Evolutionary conservation across 1,140 invertebrate genomes (phyloP), one percentile per base, ranked within the genome.

Genomic region (Drosophila pseudoobscura): DNA sequence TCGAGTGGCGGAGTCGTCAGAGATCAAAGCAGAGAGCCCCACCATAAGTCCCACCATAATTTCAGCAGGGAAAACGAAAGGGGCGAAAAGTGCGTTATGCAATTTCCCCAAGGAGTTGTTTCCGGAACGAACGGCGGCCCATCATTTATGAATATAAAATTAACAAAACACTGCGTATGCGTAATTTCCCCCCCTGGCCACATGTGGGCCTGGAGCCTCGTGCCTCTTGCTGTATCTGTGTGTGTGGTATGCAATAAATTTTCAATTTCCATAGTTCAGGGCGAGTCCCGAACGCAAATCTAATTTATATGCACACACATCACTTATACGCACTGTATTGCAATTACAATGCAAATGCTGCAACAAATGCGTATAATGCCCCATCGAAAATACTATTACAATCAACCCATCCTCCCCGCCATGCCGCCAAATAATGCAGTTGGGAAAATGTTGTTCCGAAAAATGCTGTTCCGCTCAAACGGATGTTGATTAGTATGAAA

Each of bases 281-380:
- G 43, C 59, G 44, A 65, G 11, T 13, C 29, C 64, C 54, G 57
- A 64, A 62, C 80, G 73, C 80, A 78, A 85, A 87, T 68, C 74
- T 82, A 87, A 88, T 85, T 85, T 85, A 82, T 87, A 85, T 82
- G 82, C 82, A 78, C 83, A 78, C 83, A 68, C 83, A 68, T 84
- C 80, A 76, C 80, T 84, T 76, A 84, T 73, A 85, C 80, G 76
- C 80, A 84, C 52, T 68, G 72, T 39, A 39, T 66, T 79, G 61
- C 61, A 66, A 73, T 80, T 77, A 80, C 66, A 84, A 87, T 85
- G 72, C 72, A 79, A 72, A 77, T 77, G 62, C 59, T 63, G 68
- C 62, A 73, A 65, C 74, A 75, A 84, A 75, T 82, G 78, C 65
- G 47, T 62, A 51, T 78, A 63, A 72, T 71, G 62, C 44, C 46